A percentile compares a stretch with the other conserved stretches of the same genome.
Evolutionary conservation across 2,888 invertebrate genomes (phyloP).

Genomic region (Epinotia brunnichana): DNA sequence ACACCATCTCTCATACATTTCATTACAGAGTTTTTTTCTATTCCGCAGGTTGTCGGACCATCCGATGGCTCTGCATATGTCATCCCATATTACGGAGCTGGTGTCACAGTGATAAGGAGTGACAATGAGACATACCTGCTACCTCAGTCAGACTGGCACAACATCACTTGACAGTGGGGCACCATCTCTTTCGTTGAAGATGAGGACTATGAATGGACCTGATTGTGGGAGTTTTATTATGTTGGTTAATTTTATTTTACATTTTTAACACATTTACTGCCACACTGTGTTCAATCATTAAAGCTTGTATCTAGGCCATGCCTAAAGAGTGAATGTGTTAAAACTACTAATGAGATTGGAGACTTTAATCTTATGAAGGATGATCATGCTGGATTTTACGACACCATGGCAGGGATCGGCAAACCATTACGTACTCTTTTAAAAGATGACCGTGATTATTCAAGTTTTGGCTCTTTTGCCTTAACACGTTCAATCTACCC

Average conservation of each 20-base stretch:
- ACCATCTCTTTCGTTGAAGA: constrained; percentile 77
- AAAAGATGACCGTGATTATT: neutral
- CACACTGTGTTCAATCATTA: neutral
- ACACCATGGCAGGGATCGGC: neutral
- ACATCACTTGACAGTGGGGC: constrained; percentile 82
- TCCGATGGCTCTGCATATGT: constrained; percentile 97
- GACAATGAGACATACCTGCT: constrained; percentile 93
- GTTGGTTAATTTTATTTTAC: constrained; percentile 8
- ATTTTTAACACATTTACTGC: neutral
- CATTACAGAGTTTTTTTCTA: neutral
- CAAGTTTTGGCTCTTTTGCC: too few relatives aligned
- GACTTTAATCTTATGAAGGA: neutral
- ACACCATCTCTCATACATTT: neutral
- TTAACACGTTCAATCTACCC: too few relatives aligned
- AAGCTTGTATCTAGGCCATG: neutral
- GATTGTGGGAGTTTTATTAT: constrained; percentile 48
- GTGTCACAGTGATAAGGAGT: constrained; percentile 90
- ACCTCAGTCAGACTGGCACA: constrained; percentile 91
- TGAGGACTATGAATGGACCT: constrained; percentile 81
- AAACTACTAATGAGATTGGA: neutral
- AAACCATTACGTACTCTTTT: neutral
- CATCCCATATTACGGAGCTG: constrained; percentile 96
- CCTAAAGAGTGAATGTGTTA: constrained; percentile 1
- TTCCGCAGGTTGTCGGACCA: constrained; percentile 90
- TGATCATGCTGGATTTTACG: neutral